Evolutionary conservation across 2,888 invertebrate genomes (phyloP).

Genomic region (Watsonalla binaria): DNA sequence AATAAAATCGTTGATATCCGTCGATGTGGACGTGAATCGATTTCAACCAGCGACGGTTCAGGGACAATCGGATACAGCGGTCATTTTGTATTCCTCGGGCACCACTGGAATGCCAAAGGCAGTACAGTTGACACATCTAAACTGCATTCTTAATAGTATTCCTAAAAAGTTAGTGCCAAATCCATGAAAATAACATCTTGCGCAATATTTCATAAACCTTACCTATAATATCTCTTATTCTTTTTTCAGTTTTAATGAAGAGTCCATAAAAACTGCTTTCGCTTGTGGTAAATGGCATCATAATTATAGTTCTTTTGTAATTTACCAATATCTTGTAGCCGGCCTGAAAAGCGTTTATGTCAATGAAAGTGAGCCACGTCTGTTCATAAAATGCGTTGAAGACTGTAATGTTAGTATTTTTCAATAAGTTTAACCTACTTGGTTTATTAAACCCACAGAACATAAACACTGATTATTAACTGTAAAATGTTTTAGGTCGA

Average conservation of each 20-base stretch:
- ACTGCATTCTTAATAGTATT: slow-evolving; percentile 60
- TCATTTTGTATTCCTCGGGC: slow-evolving; percentile 83
- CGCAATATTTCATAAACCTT: slow-evolving; percentile 2
- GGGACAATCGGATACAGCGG: slow-evolving; percentile 46
- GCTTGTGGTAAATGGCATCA: slow-evolving; percentile 56
- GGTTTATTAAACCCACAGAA: background rate
- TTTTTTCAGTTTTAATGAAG: slow-evolving; percentile 12
- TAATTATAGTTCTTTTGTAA: slow-evolving; percentile 56
- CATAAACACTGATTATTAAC: background rate
- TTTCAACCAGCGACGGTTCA: slow-evolving; percentile 68
- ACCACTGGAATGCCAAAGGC: slow-evolving; percentile 85
- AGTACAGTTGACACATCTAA: slow-evolving; percentile 80
- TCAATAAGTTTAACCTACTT: slow-evolving; percentile 1
- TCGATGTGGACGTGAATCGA: slow-evolving; percentile 34
- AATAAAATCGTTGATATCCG: slow-evolving; percentile 32
- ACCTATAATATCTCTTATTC: background rate
- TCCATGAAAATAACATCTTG: background rate
- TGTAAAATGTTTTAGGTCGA: slow-evolving; percentile 38
- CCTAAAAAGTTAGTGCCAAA: slow-evolving; percentile 44
- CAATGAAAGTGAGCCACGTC: slow-evolving; percentile 21
- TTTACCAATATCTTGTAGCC: slow-evolving; percentile 44
- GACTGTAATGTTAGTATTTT: slow-evolving; percentile 32
- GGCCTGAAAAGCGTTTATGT: slow-evolving; percentile 50
- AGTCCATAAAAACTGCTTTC: slow-evolving; percentile 38
- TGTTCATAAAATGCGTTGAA: slow-evolving; percentile 35